Evolutionary conservation across 2,888 invertebrate species (phyloP), one percentile per base, ranked within the genome.

Genomic region (Polylopha cassiicola): DNA sequence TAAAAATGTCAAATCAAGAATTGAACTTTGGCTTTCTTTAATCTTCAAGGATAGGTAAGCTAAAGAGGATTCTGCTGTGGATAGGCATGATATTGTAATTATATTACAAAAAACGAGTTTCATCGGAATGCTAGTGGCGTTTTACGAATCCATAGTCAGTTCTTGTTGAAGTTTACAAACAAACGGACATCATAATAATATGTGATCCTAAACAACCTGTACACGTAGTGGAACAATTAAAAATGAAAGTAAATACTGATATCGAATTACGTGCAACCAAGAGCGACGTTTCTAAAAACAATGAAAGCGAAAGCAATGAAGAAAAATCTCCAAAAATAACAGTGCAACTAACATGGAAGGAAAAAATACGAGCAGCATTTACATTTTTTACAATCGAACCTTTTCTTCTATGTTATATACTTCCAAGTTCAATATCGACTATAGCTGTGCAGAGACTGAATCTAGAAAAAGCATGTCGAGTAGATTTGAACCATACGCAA

Each of bases 351-450:
- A n/a, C 64, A 2, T 46, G 51, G 23, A 22, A 33, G 2, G 44
- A 51, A 28, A 46, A 50, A 29, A 43, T 73, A 1, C 51, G 50
- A 42, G 61, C 47, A 9, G 39, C 62, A 20, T 48, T 76, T 4
- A 57, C 48, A 2, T 76, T 72, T 47, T 71, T 91, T 9, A 90
- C 91, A 0, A 90, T 91, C 1, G 91, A 91, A 64, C 91, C 91
- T 0, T 88, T 89, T 55, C 61, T 91, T 28, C 69, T 90, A 4
- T 89, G 88, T 47, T 91, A 89, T 54, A 78, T 91, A 13, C 72
- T 91, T 59, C 90, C 91, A 6, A 86, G 77, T 50, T 80, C 88
- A 0, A 71, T 89, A 45, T 91, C 92, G 1, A 87, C 88, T 13
- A 59, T 88, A 1, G 86, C 88, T 4, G 69, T 88, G 1, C 74